phyloP scores from a whole-genome alignment of 2,113 vertebrate genomes.

The Romanogobio albipinnatus region DNA sequence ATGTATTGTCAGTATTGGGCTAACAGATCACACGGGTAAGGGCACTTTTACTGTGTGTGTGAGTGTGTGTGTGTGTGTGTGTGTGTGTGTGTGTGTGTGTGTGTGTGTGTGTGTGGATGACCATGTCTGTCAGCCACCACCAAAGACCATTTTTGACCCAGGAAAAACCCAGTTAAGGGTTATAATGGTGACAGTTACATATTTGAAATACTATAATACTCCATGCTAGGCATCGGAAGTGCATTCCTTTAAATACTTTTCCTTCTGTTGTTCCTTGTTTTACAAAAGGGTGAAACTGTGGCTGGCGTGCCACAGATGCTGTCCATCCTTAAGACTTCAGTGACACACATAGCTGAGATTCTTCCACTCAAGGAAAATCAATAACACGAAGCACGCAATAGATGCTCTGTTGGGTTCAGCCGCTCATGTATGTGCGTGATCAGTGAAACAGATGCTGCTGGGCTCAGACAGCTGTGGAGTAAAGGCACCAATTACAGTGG shows the following conservation, averaged over 20 bases:
- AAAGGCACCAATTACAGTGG: conserved; percentile 66
- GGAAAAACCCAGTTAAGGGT: no score
- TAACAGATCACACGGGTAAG: no score
- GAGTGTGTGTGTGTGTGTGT: no score
- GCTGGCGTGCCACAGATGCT: conserved; percentile 1
- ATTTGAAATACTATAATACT: background rate
- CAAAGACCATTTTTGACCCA: no score
- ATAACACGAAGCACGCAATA: conserved; percentile 24
- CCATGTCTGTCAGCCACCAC: no score
- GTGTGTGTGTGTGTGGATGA: no score
- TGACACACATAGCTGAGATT: conserved; percentile 39
- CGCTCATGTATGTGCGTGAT: conserved; percentile 31
- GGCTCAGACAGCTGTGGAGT: conserved; percentile 62
- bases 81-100: no score
- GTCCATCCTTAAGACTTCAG: conserved; percentile 33
- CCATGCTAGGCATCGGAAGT: background rate
- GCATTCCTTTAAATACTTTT: background rate
- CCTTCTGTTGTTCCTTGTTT: background rate
- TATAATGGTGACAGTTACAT: background rate
- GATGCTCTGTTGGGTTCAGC: conserved; percentile 25
- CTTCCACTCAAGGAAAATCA: conserved; percentile 31
- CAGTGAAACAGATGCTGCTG: conserved; percentile 63
- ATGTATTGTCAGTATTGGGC: no score
- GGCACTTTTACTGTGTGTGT: no score
- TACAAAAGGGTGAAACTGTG: background rate